Percentiles rank a stretch among this genome's conserved stretches.
Evolutionary conservation across 53 echinoderm and acorn worm species (phyloP).

Genomic region (Mesocentrotus franciscanus): DNA sequence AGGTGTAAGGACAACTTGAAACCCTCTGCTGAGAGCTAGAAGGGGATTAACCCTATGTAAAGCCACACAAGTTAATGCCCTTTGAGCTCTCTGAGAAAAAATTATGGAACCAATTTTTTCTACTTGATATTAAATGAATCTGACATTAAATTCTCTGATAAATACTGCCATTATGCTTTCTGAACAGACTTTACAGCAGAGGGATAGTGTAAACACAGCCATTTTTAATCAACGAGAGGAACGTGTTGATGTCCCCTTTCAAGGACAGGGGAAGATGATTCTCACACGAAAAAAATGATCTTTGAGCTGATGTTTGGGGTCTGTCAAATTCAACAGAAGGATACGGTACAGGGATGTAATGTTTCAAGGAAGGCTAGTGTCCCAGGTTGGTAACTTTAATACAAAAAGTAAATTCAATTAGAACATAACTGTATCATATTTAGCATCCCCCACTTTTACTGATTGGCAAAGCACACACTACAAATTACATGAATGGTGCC

Average conservation of each 20-base stretch:
- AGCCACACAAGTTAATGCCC: too few relatives aligned
- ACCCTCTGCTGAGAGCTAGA: too few relatives aligned
- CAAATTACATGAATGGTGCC: conserved; percentile 30
- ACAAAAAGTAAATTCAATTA: background rate
- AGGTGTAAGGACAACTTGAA: too few relatives aligned
- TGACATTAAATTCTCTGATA: background rate
- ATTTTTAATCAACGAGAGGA: too few relatives aligned
- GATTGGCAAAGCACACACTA: conserved; percentile 31
- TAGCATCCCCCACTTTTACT: background rate
- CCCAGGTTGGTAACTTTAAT: background rate
- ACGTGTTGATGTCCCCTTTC: background rate
- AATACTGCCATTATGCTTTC: too few relatives aligned
- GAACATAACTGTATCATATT: background rate
- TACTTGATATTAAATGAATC: background rate
- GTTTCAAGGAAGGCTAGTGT: background rate
- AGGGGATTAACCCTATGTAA: too few relatives aligned
- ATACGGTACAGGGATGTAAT: background rate
- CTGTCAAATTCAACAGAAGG: background rate
- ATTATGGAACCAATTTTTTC: too few relatives aligned
- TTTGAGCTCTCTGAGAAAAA: too few relatives aligned
- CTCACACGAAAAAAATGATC: background rate
- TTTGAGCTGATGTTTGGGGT: background rate
- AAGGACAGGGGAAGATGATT: background rate
- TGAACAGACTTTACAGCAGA: too few relatives aligned
- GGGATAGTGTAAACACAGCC: too few relatives aligned